Evolutionary conservation across 2,797 vertebrate species (phyloP), one percentile per base, ranked within the genome.

Genomic region (Eupleurogrammus muticus): DNA sequence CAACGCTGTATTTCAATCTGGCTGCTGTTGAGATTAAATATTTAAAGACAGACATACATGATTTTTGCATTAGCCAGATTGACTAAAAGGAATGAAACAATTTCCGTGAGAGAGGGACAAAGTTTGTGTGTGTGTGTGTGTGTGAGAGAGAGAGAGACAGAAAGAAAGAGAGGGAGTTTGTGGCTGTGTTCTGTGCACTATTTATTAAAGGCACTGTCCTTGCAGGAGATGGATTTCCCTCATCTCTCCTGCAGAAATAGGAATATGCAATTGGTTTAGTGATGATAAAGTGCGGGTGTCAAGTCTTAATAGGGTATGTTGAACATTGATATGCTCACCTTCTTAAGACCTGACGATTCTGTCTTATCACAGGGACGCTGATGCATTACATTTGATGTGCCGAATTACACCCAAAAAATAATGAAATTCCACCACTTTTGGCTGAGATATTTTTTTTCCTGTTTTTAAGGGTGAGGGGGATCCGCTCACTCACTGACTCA

Each of bases 1-100:
- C 82, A 70, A 68, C 75, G 87, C 80, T 91, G 89, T 89, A 91
- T 93, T 92, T 94, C 92, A 92, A 85, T 87, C 89, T 73, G 57
- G 80, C 89, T 84, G 88, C 85, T 91, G 90, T 90, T 91, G 83
- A 74, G 84, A 92, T 94, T 87, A 92, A 94, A 94, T 92, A 94
- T 94, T 94, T 92, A 93, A 78, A 90, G 85, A 90, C 84, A 86
- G 87, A 92, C 87, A 91, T 90, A 92, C 93, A 94, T 91, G 93
- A 90, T 88, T 94, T 92, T 92, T 94, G 89, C 93, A 93, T 94
- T 94, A 95, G 93, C 86, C 86, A 90, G 89, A 93, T 93, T 93
- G 92, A 89, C 91, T 93, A 90, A 92, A 92, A 92, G 82, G 81
- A 90, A 91, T 88, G 84, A 91, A 92, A 93, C 84, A 87, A 90